Conservation (phyloP, 2,113 vertebrate species). For the Dasyurus viverrinus region DNA sequence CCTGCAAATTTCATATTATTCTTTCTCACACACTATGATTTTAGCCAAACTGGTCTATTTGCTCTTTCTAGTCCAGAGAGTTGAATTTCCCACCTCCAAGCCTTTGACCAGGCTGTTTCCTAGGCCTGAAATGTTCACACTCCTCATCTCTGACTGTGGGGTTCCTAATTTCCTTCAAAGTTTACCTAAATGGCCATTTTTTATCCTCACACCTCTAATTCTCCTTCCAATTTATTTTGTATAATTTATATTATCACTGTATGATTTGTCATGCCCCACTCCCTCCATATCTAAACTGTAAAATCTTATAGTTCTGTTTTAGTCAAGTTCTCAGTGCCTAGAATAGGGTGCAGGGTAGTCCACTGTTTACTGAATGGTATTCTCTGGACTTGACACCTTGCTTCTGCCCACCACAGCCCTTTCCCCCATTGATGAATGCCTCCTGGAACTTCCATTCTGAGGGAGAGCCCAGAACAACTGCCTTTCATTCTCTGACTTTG, state of each 20-base stretch:
- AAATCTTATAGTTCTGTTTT: background rate
- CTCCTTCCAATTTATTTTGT: background rate
- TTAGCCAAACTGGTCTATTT: background rate
- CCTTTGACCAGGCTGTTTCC: rapidly evolving
- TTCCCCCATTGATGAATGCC: background rate
- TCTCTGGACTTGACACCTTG: background rate
- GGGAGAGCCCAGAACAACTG: background rate
- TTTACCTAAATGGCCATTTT: no score
- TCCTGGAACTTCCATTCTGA: background rate
- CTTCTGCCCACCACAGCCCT: no score
- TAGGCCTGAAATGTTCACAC: no score
- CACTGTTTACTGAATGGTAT: background rate
- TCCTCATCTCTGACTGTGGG: background rate
- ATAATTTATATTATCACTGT: background rate
- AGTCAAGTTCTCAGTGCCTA: background rate
- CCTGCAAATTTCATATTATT: background rate
- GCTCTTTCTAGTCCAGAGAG: background rate
- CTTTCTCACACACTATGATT: background rate
- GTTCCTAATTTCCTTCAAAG: background rate
- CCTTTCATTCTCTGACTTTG: background rate
- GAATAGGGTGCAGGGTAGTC: background rate
- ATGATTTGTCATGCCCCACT: background rate
- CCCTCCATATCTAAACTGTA: background rate
- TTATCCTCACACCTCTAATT: background rate
- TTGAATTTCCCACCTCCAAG: background rate